Evolutionary conservation across 2,888 invertebrate species (phyloP).

Genomic region (Tanypteryx hageni): DNA sequence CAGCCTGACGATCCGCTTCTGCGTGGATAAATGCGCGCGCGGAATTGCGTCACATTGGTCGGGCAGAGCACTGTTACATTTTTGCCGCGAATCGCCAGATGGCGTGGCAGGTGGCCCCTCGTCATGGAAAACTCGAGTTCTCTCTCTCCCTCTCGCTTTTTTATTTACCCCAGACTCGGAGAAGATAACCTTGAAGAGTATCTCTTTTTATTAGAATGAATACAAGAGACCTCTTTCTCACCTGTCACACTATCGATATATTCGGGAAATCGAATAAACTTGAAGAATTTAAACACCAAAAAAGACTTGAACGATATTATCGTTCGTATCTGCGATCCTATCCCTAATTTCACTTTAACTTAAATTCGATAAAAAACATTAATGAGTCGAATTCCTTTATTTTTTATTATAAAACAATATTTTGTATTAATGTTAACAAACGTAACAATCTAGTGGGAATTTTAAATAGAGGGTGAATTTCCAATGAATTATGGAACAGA

Average conservation of each 20-base stretch:
- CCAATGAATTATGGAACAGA: constrained; percentile 3
- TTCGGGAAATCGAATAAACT: constrained; percentile 19
- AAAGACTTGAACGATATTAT: constrained; percentile 20
- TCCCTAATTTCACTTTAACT: too few species aligned
- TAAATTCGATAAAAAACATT: too few species aligned
- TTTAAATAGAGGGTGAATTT: background rate
- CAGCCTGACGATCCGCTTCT: background rate
- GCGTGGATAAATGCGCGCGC: constrained; percentile 38
- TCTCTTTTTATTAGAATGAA: background rate
- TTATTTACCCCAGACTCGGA: constrained; percentile 29
- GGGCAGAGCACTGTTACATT: constrained; percentile 38
- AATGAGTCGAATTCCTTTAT: too few species aligned
- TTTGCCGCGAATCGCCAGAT: constrained; percentile 57
- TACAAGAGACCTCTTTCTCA: constrained; percentile 9
- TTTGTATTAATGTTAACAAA: background rate
- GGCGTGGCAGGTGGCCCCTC: constrained; percentile 57
- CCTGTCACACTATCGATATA: background rate
- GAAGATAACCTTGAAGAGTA: background rate
- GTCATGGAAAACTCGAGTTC: background rate
- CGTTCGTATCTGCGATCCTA: background rate
- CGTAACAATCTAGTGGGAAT: background rate
- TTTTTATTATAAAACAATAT: too few species aligned
- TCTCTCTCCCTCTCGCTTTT: background rate
- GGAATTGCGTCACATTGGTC: constrained; percentile 46
- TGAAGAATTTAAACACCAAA: background rate